A percentile compares a stretch with the other conserved stretches of the same genome.
Conservation (phyloP, 2,113 vertebrate genomes). For the Gymnobelideus leadbeateri region DNA sequence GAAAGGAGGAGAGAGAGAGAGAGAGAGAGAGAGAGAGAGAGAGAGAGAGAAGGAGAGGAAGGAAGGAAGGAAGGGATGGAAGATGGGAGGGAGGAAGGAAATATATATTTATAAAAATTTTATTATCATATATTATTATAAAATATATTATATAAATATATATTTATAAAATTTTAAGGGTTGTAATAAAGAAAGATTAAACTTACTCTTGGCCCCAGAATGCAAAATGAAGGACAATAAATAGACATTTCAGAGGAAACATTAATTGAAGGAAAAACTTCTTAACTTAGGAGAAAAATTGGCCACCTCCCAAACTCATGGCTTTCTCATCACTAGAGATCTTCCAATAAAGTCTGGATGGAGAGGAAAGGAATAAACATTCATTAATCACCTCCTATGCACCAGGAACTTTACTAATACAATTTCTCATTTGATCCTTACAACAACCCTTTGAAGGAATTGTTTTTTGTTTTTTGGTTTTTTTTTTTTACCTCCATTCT, state of each 20-base stretch:
- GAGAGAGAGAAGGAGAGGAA: too few species aligned
- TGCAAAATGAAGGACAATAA: not conserved
- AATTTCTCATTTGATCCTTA: not conserved
- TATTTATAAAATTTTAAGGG: not conserved
- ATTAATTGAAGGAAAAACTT: not conserved
- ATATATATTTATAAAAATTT: not conserved
- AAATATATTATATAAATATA: too few species aligned
- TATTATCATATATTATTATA: too few species aligned
- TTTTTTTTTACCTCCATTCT: not conserved
- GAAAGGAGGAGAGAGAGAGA: too few species aligned
- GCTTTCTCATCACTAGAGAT: not conserved
- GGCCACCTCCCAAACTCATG: not conserved
- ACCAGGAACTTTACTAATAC: not conserved
- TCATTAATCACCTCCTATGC: not conserved
- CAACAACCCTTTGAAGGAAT: not conserved
- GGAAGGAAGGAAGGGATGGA: too few species aligned
- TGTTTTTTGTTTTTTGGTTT: too few species aligned
- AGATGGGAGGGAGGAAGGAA: not conserved
- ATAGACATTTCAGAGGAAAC: not conserved
- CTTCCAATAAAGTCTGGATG: not conserved
- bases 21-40: too few species aligned
- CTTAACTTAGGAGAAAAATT: not conserved
- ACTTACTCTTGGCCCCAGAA: not conserved
- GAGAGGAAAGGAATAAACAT: not conserved
- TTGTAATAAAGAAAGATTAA: not conserved